phyloP scores from a whole-genome alignment of 2,113 vertebrate genomes.

The Pseudorasbora parva region DNA sequence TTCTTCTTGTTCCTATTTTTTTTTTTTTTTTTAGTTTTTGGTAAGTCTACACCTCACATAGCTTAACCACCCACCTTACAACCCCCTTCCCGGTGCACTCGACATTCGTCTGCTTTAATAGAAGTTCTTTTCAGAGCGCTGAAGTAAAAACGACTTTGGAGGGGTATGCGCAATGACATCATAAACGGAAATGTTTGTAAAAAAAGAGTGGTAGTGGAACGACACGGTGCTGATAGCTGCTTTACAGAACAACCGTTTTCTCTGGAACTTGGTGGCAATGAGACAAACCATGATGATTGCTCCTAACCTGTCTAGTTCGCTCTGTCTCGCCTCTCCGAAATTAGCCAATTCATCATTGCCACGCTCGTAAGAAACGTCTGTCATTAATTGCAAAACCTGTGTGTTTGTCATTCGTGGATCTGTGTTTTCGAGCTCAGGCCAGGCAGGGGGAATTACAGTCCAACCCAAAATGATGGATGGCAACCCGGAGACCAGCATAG shows the following conservation, averaged over 20 bases:
- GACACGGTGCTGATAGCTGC: slow-evolving; percentile 74
- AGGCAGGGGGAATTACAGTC: slow-evolving; percentile 51
- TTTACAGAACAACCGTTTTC: slow-evolving; percentile 71
- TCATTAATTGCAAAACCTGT: slow-evolving; percentile 66
- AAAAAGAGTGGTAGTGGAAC: slow-evolving; percentile 70
- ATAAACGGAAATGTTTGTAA: slow-evolving; percentile 75
- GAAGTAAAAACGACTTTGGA: slow-evolving; percentile 33
- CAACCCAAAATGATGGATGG: slow-evolving; percentile 55
- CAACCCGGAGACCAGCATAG: slow-evolving; percentile 43
- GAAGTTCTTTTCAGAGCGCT: slow-evolving; percentile 64
- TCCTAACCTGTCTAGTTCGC: slow-evolving; percentile 44
- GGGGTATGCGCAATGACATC: slow-evolving; percentile 75
- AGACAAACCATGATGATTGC: slow-evolving; percentile 50
- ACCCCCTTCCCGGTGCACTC: slow-evolving; percentile 24
- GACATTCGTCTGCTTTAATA: slow-evolving; percentile 70
- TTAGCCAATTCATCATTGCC: slow-evolving; percentile 70
- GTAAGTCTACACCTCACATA: slow-evolving; percentile 31
- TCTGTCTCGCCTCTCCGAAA: slow-evolving; percentile 56
- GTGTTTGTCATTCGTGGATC: slow-evolving; percentile 66
- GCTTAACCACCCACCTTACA: slow-evolving; percentile 29
- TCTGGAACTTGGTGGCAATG: slow-evolving; percentile 27
- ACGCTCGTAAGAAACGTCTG: slow-evolving; percentile 62
- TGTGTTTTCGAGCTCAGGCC: slow-evolving; percentile 41
- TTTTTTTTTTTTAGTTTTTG: slow-evolving; percentile 46
- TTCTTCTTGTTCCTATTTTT: slow-evolving; percentile 20